These are phyloP conservation scores for Hippolais icterina DNA, from an alignment of 2,113 vertebrate species.

Conservation along the genomic window DNA sequence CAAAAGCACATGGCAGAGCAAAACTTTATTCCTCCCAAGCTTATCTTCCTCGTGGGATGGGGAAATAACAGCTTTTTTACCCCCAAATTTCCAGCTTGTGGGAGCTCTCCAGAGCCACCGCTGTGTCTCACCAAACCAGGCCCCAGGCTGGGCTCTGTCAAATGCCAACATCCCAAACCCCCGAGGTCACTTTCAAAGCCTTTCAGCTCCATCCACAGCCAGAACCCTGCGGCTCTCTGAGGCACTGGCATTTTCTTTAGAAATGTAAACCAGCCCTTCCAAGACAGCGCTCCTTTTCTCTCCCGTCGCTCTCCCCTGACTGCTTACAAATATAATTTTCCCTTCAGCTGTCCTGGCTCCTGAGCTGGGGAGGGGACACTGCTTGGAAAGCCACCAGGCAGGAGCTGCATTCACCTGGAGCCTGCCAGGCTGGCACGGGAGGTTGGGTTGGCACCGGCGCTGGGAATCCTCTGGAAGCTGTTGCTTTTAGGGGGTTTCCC, in stretches of 20 bases:
- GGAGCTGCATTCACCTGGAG: background rate
- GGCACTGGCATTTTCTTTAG: slow-evolving; percentile 41
- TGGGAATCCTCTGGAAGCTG: background rate
- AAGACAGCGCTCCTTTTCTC: background rate
- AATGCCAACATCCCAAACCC: background rate
- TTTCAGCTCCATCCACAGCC: background rate
- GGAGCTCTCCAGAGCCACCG: background rate
- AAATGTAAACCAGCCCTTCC: slow-evolving; percentile 14
- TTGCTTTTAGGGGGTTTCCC: background rate
- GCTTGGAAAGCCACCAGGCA: background rate
- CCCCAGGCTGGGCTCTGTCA: background rate
- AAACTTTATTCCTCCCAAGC: background rate
- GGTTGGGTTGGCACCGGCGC: rapidly evolving
- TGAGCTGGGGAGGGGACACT: background rate
- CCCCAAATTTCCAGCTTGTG: background rate
- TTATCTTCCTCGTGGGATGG: background rate
- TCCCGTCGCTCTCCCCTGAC: background rate
- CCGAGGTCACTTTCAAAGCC: background rate
- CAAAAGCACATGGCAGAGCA: background rate
- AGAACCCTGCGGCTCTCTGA: slow-evolving; percentile 28
- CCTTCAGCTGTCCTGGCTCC: background rate
- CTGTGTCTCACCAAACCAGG: background rate
- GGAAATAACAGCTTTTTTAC: background rate
- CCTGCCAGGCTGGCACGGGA: background rate
- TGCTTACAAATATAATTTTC: background rate